A percentile compares a stretch with the other conserved stretches of the same genome.
phyloP scores from a whole-genome alignment of 2,888 invertebrate species.

The Anodontia alba region DNA sequence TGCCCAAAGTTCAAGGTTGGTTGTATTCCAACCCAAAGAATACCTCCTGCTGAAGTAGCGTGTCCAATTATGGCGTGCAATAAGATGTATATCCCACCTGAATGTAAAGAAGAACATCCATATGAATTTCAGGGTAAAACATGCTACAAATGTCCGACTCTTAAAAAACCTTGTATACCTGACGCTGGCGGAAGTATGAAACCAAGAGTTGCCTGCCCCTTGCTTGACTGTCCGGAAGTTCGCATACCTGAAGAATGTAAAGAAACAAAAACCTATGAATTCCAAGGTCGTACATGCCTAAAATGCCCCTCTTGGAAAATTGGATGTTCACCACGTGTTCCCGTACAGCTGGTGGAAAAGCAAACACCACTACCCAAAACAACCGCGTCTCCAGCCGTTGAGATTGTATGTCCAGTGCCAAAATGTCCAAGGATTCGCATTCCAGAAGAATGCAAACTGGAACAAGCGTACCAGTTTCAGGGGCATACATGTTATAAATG shows the following conservation, averaged over 20 bases:
- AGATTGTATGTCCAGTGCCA: not conserved
- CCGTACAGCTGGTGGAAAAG: not conserved
- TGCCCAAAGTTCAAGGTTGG: constrained; percentile 46
- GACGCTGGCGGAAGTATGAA: not conserved
- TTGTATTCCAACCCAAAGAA: constrained; percentile 5
- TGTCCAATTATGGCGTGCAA: constrained; percentile 44
- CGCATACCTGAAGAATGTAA: constrained; percentile 45
- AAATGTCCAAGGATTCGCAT: constrained; percentile 42
- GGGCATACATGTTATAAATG: constrained; percentile 48
- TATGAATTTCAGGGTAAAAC: constrained; percentile 19
- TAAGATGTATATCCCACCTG: constrained; percentile 6
- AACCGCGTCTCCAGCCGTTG: not conserved
- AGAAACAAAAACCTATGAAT: constrained; percentile 25
- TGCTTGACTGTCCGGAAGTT: constrained; percentile 18
- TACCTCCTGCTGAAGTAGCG: constrained; percentile 13
- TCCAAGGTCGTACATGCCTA: not conserved
- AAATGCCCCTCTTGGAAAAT: constrained; percentile 10
- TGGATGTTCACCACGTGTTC: not conserved
- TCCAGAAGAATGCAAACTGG: constrained; percentile 45
- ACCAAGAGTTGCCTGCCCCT: not conserved
- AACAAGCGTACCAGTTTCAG: constrained; percentile 36
- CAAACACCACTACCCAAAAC: not conserved
- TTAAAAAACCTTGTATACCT: constrained; percentile 40
- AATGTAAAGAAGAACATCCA: constrained; percentile 21
- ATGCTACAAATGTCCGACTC: constrained; percentile 38